Conservation (phyloP, 1,140 invertebrate genomes). For the Listronotus bonariensis region DNA sequence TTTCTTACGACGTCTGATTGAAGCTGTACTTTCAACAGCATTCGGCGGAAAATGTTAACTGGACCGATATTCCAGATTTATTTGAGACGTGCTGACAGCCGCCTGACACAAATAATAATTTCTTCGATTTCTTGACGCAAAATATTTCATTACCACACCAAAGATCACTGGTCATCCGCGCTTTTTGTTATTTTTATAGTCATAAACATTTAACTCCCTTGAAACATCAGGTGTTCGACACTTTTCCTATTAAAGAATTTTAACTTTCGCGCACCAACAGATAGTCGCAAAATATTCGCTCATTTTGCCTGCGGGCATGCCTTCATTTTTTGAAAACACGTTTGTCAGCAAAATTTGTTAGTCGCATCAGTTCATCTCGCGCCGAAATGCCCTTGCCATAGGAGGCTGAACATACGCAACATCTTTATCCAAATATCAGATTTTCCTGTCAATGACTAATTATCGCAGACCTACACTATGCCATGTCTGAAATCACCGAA, state of each 20-base stretch:
- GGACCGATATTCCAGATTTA: constrained; percentile 31
- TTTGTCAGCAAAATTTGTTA: too few relatives aligned
- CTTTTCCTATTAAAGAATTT: constrained; percentile 57
- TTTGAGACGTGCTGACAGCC: too few relatives aligned
- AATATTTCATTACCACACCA: too few relatives aligned
- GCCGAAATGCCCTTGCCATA: constrained; percentile 51
- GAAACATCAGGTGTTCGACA: constrained; percentile 56
- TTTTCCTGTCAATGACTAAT: background rate
- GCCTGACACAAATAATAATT: too few relatives aligned
- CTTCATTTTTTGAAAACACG: constrained; percentile 29
- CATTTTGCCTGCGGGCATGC: constrained; percentile 54
- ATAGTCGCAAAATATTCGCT: constrained; percentile 54
- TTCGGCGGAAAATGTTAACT: constrained; percentile 27
- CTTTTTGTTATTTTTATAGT: constrained; percentile 54
- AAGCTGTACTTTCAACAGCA: constrained; percentile 25
- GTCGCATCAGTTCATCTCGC: constrained; percentile 58
- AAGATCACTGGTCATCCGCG: constrained; percentile 55
- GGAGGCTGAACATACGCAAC: constrained; percentile 15
- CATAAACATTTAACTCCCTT: constrained; percentile 50
- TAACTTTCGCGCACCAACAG: constrained; percentile 55
- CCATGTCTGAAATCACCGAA: constrained; percentile 7
- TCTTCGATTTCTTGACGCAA: too few relatives aligned
- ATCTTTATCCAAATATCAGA: constrained; percentile 9
- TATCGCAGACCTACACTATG: background rate
- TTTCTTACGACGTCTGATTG: constrained; percentile 28